Base-by-base conservation (phyloP, 2,113 vertebrate genomes). In the Esox niger region DNA sequence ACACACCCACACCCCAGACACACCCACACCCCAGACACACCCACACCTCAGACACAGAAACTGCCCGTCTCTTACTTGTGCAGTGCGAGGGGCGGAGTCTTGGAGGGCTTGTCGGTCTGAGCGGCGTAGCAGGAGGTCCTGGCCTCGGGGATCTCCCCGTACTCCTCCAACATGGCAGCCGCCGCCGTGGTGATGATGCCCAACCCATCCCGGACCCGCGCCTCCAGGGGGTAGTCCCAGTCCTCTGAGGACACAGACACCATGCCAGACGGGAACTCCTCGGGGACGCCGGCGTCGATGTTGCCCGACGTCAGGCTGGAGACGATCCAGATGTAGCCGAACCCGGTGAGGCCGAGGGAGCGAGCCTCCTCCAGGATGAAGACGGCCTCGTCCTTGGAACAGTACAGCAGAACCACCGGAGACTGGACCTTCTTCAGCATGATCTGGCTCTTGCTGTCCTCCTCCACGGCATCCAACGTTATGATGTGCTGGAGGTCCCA, bases 401-500 rank as follows among this genome's bases (percentile, higher is more conserved):
- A 98, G 80, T 95, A 99, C 0, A 99, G 93, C 73, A 99, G 77
- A 70, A 99, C 94, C 81, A 99, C 95, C 0, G 95, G 96, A 0
- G 96, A 98, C 83, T 98, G 96, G 69, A 99, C 94, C 84, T 95
- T 99, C 91, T 98, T 99, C 69, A 99, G 83, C 90, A 98, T 96
- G 80, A 96, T 95, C 75, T 96, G 95, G 0, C 94, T 93, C 71
- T 93, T 93, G 38, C 93, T 94, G 71, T 98, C 96, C 54, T 95
- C 95, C 6, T 96, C 94, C 74, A 95, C 91, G 0, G 95, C 94
- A 62, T 99, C 97, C 0, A 99, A 86, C 1, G 87, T 86, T 83
- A 99, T 95, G 77, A 95, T 66, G 0, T 95, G 95, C 89, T 98
- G 95, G 90, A 99, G 94, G 83, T 99, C 96, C 97, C 97, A 99